phyloP scores from a whole-genome alignment of 64 coral and sea anemone species.

The Montipora sp. region DNA sequence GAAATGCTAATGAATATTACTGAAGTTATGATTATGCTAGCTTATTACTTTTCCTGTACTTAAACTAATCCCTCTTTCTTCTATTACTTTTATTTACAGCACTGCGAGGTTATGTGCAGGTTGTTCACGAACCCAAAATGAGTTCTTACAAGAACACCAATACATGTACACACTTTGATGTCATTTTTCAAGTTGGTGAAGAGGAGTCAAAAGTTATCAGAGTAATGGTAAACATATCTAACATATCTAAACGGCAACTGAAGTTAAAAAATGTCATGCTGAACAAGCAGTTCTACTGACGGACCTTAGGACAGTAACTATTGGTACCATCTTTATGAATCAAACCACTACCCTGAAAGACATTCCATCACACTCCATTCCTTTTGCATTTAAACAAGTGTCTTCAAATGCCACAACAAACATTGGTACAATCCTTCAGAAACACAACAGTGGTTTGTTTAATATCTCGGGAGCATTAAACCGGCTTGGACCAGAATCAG shows the following conservation, averaged over 20 bases:
- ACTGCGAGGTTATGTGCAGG: too few relatives aligned
- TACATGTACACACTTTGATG: slow-evolving; percentile 13
- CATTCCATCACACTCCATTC: neutral
- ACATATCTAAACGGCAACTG: slow-evolving; percentile 36
- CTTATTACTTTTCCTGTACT: too few relatives aligned
- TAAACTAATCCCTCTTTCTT: too few relatives aligned
- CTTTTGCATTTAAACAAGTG: neutral
- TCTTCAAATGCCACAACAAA: neutral
- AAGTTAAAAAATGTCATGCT: neutral
- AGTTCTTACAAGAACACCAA: too few relatives aligned
- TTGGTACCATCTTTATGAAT: slow-evolving; percentile 22
- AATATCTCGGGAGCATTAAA: neutral
- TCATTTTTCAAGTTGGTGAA: slow-evolving; percentile 10
- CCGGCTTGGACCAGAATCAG: neutral
- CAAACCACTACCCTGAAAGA: neutral
- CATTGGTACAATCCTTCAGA: neutral
- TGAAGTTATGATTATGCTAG: too few relatives aligned
- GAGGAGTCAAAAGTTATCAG: neutral
- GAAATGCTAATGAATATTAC: too few relatives aligned
- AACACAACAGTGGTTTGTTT: neutral
- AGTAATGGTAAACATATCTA: slow-evolving; percentile 11
- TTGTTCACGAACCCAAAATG: too few relatives aligned
- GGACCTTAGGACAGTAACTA: neutral
- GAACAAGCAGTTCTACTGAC: slow-evolving; percentile 2
- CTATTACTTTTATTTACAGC: too few relatives aligned